Base-by-base conservation (phyloP, 2,113 vertebrate genomes). In the Aplodontia rufa region DNA sequence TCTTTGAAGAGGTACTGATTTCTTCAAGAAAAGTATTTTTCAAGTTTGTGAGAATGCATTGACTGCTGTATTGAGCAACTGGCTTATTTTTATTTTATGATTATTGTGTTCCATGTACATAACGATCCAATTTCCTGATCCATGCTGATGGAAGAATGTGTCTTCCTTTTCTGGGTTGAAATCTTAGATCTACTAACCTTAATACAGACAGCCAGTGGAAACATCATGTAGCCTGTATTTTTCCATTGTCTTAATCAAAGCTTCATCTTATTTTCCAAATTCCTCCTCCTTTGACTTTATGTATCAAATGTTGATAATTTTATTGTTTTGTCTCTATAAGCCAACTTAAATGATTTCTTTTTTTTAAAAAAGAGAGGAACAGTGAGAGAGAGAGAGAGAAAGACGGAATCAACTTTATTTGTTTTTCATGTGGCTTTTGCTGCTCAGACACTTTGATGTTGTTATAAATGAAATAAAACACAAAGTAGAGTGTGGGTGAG, bases 11-110 rank as follows among this genome's bases (percentile, higher is more conserved):
- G 6, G 16, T 79, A 17, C 42, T 68, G 78, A 86, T 94, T 90
- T 84, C 72, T 93, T 82, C 19, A 86, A 86, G 45, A 92, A 94
- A 88, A 85, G 11, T 22, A 55, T 92, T 78, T 64, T 75, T 83
- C 28, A 66, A 20, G 66, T 84, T 91, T 82, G 40, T 91, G n/a
- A 51, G 22, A 83, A 85, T 58, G 32, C 68, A 68, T 64, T 75
- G 82, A 81, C 9, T 78, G 5, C 28, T 87, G 12, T 82, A 30
- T 90, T 96, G 37, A 91, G 42, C 14, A 91, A 35, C 35, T 74
- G n/a, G 7, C 13, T 92, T 85, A 53, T 35, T 71, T 32, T 74
- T 45, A 83, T 85, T 88, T 93, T 78, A 45, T 58, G 83, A 10
- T 69, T 47, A 49, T 16, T 42, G 49, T 91, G 55, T 55, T 69